Conservation (phyloP, 2,113 vertebrate genomes). For the Suricata suricatta region DNA sequence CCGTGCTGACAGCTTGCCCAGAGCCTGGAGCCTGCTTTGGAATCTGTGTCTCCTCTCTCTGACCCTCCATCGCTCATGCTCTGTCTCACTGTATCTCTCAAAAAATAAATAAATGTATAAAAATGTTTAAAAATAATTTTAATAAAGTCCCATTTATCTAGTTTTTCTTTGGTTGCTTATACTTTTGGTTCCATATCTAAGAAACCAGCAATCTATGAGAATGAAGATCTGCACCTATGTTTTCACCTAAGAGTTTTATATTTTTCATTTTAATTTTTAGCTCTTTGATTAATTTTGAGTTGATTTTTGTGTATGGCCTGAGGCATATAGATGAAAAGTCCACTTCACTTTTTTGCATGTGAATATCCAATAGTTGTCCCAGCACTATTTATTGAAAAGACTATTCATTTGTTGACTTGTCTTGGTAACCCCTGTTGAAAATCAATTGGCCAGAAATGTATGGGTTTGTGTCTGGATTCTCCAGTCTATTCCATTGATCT, state of each 20-base stretch:
- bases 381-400: not conserved
- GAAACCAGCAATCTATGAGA: not conserved
- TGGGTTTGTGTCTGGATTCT: not conserved
- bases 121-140: not conserved
- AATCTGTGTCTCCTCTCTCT: too few relatives aligned
- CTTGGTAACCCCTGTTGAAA: not conserved
- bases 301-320: not conserved
- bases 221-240: not conserved
- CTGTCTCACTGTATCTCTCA: too few relatives aligned
- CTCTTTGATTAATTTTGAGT: not conserved
- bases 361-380: not conserved
- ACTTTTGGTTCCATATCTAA: not conserved
- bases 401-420: not conserved
- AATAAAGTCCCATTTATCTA: not conserved
- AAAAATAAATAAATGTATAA: too few relatives aligned
- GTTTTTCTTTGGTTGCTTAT: not conserved
- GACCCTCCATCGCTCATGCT: too few relatives aligned
- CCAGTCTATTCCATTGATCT: not conserved
- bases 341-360: not conserved
- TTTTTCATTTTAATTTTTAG: not conserved
- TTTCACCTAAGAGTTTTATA: not conserved
- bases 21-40: too few relatives aligned
- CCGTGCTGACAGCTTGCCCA: too few relatives aligned
- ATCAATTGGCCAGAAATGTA: not conserved
- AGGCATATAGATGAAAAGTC: not conserved